A percentile compares a stretch with the other conserved stretches of the same genome.
These are phyloP conservation scores for Siniperca knerii DNA, from an alignment of 2,113 vertebrate genomes.

Conservation along the genomic window DNA sequence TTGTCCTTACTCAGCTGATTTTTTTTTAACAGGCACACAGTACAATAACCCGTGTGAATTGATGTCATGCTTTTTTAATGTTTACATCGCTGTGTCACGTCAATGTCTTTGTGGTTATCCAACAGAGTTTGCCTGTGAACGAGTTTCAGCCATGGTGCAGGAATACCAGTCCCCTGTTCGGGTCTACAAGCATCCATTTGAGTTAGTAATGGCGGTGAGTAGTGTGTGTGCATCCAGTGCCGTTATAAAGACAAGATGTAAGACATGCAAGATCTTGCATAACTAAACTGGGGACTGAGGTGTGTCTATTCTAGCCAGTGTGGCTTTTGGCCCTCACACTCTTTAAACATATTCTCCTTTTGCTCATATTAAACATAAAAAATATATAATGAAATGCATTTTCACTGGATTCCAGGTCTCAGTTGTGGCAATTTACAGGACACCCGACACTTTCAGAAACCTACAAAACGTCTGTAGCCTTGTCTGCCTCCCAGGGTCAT, in stretches of 20 bases:
- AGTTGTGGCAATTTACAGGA: neutral
- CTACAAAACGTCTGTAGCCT: neutral
- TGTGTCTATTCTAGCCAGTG: neutral
- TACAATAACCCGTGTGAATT: neutral
- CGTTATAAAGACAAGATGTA: neutral
- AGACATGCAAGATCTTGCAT: neutral
- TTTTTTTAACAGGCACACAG: neutral
- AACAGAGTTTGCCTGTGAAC: conserved; percentile 1
- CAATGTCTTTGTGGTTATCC: neutral
- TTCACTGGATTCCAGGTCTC: neutral
- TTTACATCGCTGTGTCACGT: neutral
- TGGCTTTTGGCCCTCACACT: neutral
- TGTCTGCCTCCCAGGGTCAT: conserved; percentile 24
- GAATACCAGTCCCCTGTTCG: conserved; percentile 96
- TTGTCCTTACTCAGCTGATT: conserved; percentile 10
- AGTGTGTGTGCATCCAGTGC: neutral
- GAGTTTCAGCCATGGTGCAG: conserved; percentile 90
- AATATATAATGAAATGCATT: too few species aligned
- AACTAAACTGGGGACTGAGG: neutral
- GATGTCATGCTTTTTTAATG: neutral
- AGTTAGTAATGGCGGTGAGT: conserved; percentile 98
- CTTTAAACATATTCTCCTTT: neutral
- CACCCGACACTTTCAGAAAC: neutral
- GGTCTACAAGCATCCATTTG: conserved; percentile 96
- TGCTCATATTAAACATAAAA: neutral